phyloP scores from a whole-genome alignment of 1,140 invertebrate species.

The Riptortus pedestris region DNA sequence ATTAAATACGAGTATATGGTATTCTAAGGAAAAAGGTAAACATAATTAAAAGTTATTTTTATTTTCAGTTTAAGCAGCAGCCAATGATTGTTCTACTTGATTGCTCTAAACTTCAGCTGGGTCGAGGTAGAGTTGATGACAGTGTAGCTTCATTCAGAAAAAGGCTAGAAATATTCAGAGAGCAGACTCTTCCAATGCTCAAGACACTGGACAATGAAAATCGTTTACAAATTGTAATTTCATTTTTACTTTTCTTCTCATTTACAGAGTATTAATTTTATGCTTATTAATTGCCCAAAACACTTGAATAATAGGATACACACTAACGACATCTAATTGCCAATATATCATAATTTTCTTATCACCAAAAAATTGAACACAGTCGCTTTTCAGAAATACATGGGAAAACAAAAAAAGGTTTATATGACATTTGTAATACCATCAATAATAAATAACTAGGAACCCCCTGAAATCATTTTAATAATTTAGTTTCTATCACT shows the following conservation, averaged over 20 bases:
- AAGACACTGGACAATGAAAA: conserved; percentile 69
- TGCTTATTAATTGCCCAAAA: neutral
- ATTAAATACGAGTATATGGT: no score
- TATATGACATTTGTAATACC: no score
- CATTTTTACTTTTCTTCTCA: conserved; percentile 5
- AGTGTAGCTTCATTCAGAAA: conserved; percentile 70
- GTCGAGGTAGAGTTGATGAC: conserved; percentile 67
- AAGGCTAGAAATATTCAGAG: conserved; percentile 70
- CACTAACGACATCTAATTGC: neutral
- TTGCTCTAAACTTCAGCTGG: conserved; percentile 74
- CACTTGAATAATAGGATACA: neutral
- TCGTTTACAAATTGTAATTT: conserved; percentile 60
- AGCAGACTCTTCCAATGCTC: conserved; percentile 75
- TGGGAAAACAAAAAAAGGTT: no score
- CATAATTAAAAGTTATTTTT: no score
- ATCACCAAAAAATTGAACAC: no score
- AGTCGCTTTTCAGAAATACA: no score
- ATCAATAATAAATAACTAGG: no score
- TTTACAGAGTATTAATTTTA: neutral
- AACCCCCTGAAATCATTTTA: no score
- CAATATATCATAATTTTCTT: no score
- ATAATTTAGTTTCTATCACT: no score
- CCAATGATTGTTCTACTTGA: conserved; percentile 68
- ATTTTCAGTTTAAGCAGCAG: conserved; percentile 55
- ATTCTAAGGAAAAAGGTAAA: no score